Base-by-base conservation (phyloP, 2,888 invertebrate genomes). In the Parnassius smintheus region DNA sequence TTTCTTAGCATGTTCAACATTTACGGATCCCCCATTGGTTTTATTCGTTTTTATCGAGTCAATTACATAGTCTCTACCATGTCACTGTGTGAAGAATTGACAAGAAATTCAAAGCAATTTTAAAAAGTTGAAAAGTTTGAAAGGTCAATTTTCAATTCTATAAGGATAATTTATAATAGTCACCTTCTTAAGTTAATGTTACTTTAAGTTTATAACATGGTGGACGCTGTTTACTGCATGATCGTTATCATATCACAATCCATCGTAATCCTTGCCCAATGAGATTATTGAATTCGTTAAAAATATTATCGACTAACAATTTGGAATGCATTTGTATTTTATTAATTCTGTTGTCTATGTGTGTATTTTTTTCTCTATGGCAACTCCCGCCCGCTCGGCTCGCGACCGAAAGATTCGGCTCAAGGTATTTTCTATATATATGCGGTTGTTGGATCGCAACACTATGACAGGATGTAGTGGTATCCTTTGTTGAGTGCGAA, bases 291-390 rank as follows among this genome's bases (percentile, higher is more conserved):
- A 12, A 49, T 13, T 49, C n/a, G 49, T 49, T 49, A 12, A 13
- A 61, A 61, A 61, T 65, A n/a, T 35, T 49, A 51, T 51, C 41
- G 25, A 62, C 59, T 50, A 65, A 67, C 22, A 76, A 86, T 85
- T 88, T 92, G 77, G 79, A 81, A 81, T 94, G 94, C 92, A 93
- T 93, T 92, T 82, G 72, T 88, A 85, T 83, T 83, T 83, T 91
- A 93, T 93, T 93, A 93, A 93, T 92, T 93, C 92, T 92, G 92
- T 93, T 92, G 92, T 93, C 90, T 93, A 91, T 93, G 92, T 94
- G 92, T 94, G 94, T 77, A 93, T 93, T 94, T 94, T 94, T 94
- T 93, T 93, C 93, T 93, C 88, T 93, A 93, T 95, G 94, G 94
- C 94, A 94, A 93, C 93, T 91, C 92, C 92, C 93, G 90, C 92